Conservation (phyloP, 2,888 invertebrate genomes). For the Drosophila melanocephala region DNA sequence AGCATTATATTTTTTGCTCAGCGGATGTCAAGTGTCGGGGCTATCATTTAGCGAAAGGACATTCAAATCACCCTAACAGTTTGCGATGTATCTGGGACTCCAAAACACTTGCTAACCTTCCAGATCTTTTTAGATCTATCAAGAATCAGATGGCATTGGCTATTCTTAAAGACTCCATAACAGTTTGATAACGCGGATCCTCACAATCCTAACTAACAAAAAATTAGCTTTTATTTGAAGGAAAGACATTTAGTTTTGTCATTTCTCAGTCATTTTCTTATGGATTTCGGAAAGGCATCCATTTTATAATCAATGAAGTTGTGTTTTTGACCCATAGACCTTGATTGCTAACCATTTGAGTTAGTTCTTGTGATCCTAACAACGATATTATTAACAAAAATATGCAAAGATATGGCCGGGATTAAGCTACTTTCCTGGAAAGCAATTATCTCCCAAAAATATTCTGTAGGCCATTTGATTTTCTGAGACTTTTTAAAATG, state of each 20-base stretch:
- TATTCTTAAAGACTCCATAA: neutral
- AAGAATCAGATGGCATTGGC: accelerated
- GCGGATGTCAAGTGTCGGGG: neutral
- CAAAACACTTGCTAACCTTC: neutral
- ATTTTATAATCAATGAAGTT: neutral
- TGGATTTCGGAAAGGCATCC: neutral
- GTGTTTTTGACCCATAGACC: neutral
- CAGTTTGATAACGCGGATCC: neutral
- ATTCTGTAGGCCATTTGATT: neutral
- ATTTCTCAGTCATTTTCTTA: neutral
- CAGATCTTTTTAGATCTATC: neutral
- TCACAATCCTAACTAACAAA: neutral
- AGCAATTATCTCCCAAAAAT: neutral
- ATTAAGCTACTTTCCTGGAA: neutral
- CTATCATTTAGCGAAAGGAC: neutral
- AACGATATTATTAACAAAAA: neutral
- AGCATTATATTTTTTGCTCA: neutral
- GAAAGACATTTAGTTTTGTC: neutral
- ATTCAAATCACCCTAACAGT: neutral
- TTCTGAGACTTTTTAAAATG: neutral
- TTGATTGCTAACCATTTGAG: neutral
- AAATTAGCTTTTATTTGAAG: neutral
- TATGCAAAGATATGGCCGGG: neutral
- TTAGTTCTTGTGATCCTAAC: neutral
- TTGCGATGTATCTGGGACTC: neutral